Conservation (phyloP, 2,113 vertebrate species). For the Oostethus manadensis region DNA sequence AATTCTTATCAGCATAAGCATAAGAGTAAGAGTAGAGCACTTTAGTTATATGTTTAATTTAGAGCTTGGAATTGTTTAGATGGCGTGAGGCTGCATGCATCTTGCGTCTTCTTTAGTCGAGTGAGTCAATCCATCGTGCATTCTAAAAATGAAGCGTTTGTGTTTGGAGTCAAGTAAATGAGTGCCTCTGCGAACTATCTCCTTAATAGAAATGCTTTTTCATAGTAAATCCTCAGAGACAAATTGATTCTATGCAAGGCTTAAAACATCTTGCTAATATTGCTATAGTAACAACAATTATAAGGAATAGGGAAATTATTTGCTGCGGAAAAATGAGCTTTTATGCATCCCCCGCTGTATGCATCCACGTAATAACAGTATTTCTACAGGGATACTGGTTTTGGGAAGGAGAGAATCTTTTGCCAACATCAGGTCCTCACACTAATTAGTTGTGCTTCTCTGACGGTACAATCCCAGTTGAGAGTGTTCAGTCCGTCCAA, state of each 20-base stretch:
- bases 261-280: constrained; percentile 54
- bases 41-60: constrained; percentile 8
- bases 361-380: too few relatives aligned
- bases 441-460: constrained; percentile 25
- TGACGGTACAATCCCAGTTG: constrained; percentile 48
- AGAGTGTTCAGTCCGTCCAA: constrained; percentile 26
- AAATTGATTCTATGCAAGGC: constrained; percentile 44
- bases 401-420: constrained; percentile 5
- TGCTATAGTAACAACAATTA: constrained; percentile 50
- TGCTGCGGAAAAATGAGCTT: neutral
- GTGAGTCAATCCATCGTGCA: constrained; percentile 5
- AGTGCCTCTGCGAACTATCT: constrained; percentile 53
- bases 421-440: neutral
- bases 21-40: too few relatives aligned
- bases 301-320: constrained; percentile 37
- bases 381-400: neutral
- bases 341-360: neutral
- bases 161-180: constrained; percentile 57
- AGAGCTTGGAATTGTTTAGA: constrained; percentile 4
- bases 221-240: constrained; percentile 43
- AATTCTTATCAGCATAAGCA: too few relatives aligned
- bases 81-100: constrained; percentile 20
- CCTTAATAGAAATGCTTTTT: constrained; percentile 53
- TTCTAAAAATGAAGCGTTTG: constrained; percentile 45
- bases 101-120: constrained; percentile 31